Percentiles rank a stretch among this genome's conserved stretches.
Conservation (phyloP, 2,797 vertebrate genomes). For the Triplophysa bombifrons region DNA sequence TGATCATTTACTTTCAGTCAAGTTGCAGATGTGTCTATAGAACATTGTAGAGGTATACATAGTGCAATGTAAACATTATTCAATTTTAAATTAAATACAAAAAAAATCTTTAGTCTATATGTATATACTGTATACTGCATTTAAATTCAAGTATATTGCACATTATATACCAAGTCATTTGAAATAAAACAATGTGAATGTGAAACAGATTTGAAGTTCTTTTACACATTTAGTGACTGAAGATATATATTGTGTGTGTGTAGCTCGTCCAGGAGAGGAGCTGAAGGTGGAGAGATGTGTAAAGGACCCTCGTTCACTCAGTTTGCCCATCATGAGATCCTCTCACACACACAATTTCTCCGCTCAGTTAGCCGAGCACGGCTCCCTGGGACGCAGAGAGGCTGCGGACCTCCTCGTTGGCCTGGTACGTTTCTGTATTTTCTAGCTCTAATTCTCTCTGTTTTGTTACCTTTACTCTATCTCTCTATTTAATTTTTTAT, state of each 20-base stretch:
- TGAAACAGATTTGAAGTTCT: not conserved
- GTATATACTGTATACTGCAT: no score
- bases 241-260: not conserved
- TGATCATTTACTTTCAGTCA: no score
- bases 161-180: not conserved
- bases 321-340: conserved; percentile 85
- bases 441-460: not conserved
- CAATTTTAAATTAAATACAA: no score
- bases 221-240: not conserved
- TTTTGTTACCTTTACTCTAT: not conserved
- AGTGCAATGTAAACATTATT: no score
- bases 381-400: conserved; percentile 73
- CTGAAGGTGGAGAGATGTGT: conserved; percentile 87
- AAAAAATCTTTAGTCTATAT: no score
- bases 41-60: no score
- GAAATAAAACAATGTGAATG: not conserved
- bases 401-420: conserved; percentile 73
- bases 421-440: conserved; percentile 52
- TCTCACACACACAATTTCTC: conserved; percentile 71
- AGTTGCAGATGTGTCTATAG: no score
- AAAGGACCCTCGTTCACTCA: conserved; percentile 83
- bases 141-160: no score
- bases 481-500: not conserved
- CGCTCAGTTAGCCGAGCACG: conserved; percentile 68
- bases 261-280: conserved; percentile 88